phyloP scores from a whole-genome alignment of 2,113 vertebrate species.

The Nettapus auritus region DNA sequence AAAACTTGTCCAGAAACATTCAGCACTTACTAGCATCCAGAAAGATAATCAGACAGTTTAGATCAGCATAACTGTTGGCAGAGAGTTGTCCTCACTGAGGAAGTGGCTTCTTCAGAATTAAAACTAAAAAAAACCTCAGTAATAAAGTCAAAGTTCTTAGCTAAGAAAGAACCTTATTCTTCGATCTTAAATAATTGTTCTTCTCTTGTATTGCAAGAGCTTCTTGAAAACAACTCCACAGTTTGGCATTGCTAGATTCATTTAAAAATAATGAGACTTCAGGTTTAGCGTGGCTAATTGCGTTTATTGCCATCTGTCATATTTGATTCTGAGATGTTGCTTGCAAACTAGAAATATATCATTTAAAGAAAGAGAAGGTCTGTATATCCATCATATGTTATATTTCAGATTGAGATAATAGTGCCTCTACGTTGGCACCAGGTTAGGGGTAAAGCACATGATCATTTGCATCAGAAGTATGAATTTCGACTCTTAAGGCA shows the following conservation, averaged over 20 bases:
- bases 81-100: not conserved
- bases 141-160: not conserved
- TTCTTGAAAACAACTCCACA: not conserved
- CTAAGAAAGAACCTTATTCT: not conserved
- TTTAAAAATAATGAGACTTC: not conserved
- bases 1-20: not conserved
- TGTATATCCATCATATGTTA: not conserved
- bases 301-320: not conserved
- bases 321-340: not conserved
- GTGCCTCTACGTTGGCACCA: not conserved
- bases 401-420: not conserved
- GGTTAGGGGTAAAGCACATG: not conserved
- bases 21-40: not conserved
- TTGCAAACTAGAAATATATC: not conserved
- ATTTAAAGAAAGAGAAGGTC: not conserved
- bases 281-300: not conserved
- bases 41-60: not conserved
- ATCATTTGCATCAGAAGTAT: not conserved
- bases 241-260: not conserved
- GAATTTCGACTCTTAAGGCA: not conserved
- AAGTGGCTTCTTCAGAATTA: not conserved
- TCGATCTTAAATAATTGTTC: not conserved
- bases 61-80: not conserved
- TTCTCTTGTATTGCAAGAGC: not conserved
- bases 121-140: not conserved